phyloP scores from a whole-genome alignment of 2,797 vertebrate genomes.

The Sebastolobus alascanus region DNA sequence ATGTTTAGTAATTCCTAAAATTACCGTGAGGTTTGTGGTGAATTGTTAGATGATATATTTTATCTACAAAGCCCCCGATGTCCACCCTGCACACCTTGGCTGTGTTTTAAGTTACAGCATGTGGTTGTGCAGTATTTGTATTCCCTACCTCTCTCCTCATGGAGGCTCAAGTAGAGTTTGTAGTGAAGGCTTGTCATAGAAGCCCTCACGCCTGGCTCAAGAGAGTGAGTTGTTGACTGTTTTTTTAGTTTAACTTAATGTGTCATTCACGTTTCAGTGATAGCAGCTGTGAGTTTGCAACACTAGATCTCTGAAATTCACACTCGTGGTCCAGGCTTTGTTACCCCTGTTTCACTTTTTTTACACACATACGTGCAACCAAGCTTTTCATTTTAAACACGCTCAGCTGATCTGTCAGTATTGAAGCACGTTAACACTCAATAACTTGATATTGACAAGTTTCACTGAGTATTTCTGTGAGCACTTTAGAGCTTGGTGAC shows the following conservation, averaged over 20 bases:
- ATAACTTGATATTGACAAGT: not conserved
- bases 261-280: constrained; percentile 29
- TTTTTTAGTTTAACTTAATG: constrained; percentile 26
- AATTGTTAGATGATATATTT: constrained; percentile 35
- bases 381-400: constrained; percentile 10
- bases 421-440: constrained; percentile 29
- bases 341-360: constrained; percentile 7
- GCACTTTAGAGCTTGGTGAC: constrained; percentile 30
- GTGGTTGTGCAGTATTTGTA: constrained; percentile 26
- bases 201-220: constrained; percentile 9
- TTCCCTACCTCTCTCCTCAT: constrained; percentile 66
- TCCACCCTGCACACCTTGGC: constrained; percentile 21
- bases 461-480: constrained; percentile 27
- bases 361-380: not conserved
- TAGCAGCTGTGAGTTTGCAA: constrained; percentile 15
- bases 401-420: constrained; percentile 5
- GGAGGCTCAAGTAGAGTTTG: constrained; percentile 38
- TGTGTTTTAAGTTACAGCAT: constrained; percentile 19
- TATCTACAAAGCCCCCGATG: constrained; percentile 34
- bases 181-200: not conserved
- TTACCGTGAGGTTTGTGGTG: not conserved
- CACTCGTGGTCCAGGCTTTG: constrained; percentile 21
- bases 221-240: not conserved
- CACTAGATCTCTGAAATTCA: not conserved
- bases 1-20: constrained; percentile 32